These are phyloP conservation scores for Augiades crinisus DNA, from an alignment of 2,888 invertebrate genomes.

Conservation along the genomic window DNA sequence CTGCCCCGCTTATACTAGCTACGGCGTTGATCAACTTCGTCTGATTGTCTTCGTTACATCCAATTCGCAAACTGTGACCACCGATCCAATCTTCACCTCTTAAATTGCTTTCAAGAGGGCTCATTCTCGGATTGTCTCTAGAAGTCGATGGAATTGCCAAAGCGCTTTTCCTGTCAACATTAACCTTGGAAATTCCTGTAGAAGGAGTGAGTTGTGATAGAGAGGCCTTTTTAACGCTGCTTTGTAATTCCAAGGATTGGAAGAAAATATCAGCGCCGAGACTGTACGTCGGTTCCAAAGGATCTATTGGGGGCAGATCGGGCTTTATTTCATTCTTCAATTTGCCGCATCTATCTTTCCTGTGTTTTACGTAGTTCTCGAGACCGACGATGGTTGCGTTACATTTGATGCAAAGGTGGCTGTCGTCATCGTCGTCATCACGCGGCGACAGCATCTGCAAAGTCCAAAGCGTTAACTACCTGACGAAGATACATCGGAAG, in stretches of 20 bases:
- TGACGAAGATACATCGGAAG: slow-evolving; percentile 39
- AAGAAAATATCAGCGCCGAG: slow-evolving; percentile 93
- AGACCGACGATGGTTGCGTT: slow-evolving; percentile 90
- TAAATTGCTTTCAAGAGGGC: slow-evolving; percentile 64
- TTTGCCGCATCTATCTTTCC: slow-evolving; percentile 86
- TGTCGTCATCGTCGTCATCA: slow-evolving; percentile 89
- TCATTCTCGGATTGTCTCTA: slow-evolving; percentile 59
- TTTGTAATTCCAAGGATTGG: slow-evolving; percentile 89
- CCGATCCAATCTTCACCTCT: slow-evolving; percentile 84
- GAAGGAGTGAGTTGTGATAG: slow-evolving; percentile 74
- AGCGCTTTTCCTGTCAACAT: slow-evolving; percentile 51
- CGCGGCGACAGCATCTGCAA: slow-evolving; percentile 78
- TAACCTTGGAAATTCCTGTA: slow-evolving; percentile 58
- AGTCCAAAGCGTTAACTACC: slow-evolving; percentile 31
- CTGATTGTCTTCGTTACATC: slow-evolving; percentile 80
- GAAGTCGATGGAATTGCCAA: slow-evolving; percentile 58
- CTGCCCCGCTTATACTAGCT: slow-evolving; percentile 81
- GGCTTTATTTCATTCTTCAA: slow-evolving; percentile 49
- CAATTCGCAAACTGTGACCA: slow-evolving; percentile 79
- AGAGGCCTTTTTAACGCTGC: slow-evolving; percentile 83
- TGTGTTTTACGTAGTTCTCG: slow-evolving; percentile 92
- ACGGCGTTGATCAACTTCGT: slow-evolving; percentile 84
- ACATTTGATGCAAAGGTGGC: slow-evolving; percentile 94
- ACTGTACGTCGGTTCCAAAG: slow-evolving; percentile 76
- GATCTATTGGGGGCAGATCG: slow-evolving; percentile 56